Conservation (phyloP, 2,888 invertebrate genomes). For the Rhamphomyia laevipes region DNA sequence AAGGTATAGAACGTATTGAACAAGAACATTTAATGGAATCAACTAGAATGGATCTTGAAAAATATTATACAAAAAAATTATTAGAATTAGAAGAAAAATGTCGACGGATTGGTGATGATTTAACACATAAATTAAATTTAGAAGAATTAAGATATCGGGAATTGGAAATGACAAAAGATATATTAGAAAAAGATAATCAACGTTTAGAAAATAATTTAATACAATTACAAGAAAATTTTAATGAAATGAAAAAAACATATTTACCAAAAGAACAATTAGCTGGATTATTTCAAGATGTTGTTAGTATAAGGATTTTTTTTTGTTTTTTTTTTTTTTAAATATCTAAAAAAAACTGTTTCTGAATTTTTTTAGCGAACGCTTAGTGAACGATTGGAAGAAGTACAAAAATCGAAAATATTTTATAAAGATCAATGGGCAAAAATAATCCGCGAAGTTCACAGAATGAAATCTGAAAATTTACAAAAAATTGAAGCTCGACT, state of each 20-base stretch:
- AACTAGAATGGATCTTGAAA: conserved; percentile 47
- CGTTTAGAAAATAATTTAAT: conserved; percentile 21
- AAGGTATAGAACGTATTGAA: conserved; percentile 9
- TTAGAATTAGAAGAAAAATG: conserved; percentile 44
- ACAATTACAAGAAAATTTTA: conserved; percentile 24
- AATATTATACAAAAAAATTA: conserved; percentile 46
- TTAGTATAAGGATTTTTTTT: conserved; percentile 24
- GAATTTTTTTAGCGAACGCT: conserved; percentile 17
- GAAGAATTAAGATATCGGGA: conserved; percentile 41
- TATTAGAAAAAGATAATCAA: conserved; percentile 37
- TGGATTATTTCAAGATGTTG: conserved; percentile 53
- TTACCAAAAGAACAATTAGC: conserved; percentile 55
- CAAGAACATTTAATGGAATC: conserved; percentile 34
- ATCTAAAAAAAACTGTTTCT: not conserved
- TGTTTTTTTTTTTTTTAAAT: not conserved
- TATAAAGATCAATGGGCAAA: conserved; percentile 68
- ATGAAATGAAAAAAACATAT: conserved; percentile 42
- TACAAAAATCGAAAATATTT: conserved; percentile 54
- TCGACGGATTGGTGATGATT: conserved; percentile 17
- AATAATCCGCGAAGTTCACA: conserved; percentile 55
- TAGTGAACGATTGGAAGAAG: conserved; percentile 47
- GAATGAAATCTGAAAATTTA: conserved; percentile 35
- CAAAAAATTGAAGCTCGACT: conserved; percentile 11
- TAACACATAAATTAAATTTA: conserved; percentile 39
- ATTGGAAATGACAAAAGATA: conserved; percentile 33